phyloP scores from a whole-genome alignment of 1,140 invertebrate genomes.

The Rhagoletis pomonella region DNA sequence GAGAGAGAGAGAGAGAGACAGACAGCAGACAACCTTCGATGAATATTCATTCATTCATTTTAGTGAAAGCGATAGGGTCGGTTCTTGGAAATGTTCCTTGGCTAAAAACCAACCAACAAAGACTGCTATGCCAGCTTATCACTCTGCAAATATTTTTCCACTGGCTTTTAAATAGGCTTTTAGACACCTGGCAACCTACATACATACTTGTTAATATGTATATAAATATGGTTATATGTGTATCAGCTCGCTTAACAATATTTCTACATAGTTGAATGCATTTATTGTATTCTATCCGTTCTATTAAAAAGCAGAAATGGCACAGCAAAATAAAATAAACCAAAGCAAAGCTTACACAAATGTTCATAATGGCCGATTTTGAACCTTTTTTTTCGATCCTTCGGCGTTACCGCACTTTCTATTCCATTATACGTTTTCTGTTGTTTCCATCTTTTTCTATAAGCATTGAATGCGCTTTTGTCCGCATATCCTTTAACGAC shows the following conservation, averaged over 20 bases:
- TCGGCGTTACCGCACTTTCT: background rate
- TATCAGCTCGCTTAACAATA: too few species aligned
- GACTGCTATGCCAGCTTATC: background rate
- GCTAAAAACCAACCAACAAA: too few species aligned
- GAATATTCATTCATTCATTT: constrained; percentile 19
- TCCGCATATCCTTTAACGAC: too few species aligned
- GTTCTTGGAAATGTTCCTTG: too few species aligned
- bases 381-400: background rate
- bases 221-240: too few species aligned
- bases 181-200: background rate
- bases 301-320: constrained; percentile 24
- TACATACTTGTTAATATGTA: background rate
- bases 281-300: background rate
- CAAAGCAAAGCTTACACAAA: constrained; percentile 15
- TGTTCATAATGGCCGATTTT: constrained; percentile 8
- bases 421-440: background rate
- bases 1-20: background rate
- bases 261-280: too few species aligned
- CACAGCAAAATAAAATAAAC: background rate
- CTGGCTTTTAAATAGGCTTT: background rate
- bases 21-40: background rate
- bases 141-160: background rate
- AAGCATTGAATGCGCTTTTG: constrained; percentile 10
- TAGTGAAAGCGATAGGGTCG: background rate
- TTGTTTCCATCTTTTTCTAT: background rate